Conservation (phyloP, 2,888 invertebrate genomes). For the Acleris emargana region DNA sequence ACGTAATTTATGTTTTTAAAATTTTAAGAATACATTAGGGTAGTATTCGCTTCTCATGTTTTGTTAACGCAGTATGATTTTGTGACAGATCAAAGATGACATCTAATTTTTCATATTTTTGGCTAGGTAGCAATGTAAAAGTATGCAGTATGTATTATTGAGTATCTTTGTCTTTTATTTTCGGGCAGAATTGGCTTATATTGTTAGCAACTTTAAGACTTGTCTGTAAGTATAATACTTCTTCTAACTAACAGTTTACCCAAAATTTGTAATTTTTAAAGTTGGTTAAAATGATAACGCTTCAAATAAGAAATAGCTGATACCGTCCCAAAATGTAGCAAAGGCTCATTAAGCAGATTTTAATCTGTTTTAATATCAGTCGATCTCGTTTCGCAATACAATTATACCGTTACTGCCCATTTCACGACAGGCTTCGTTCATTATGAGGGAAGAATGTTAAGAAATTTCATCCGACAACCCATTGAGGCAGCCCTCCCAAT, state of each 20-base stretch:
- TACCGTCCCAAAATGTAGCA: conserved; percentile 59
- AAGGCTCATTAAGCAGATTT: conserved; percentile 73
- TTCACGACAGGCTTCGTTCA: conserved; percentile 78
- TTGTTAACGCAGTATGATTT: too few species aligned
- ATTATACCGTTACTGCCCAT: conserved; percentile 80
- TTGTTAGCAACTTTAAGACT: too few species aligned
- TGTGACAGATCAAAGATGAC: too few species aligned
- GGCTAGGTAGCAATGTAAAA: too few species aligned
- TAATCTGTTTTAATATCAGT: conserved; percentile 76
- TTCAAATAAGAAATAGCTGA: conserved; percentile 46
- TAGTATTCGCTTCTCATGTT: too few species aligned
- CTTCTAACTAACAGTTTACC: too few species aligned
- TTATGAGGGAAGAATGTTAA: conserved; percentile 80
- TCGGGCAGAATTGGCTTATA: too few species aligned
- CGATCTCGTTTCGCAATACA: conserved; percentile 76
- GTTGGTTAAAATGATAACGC: conserved; percentile 10
- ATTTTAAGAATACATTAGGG: neutral
- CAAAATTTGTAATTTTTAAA: neutral
- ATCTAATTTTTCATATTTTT: too few species aligned
- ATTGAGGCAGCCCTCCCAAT: conserved; percentile 81
- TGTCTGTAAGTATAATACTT: too few species aligned
- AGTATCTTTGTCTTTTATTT: too few species aligned
- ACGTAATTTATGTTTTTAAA: neutral
- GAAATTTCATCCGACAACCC: conserved; percentile 83
- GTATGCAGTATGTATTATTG: too few species aligned